phyloP scores from a whole-genome alignment of 1,140 invertebrate species.

The Samia ricini region DNA sequence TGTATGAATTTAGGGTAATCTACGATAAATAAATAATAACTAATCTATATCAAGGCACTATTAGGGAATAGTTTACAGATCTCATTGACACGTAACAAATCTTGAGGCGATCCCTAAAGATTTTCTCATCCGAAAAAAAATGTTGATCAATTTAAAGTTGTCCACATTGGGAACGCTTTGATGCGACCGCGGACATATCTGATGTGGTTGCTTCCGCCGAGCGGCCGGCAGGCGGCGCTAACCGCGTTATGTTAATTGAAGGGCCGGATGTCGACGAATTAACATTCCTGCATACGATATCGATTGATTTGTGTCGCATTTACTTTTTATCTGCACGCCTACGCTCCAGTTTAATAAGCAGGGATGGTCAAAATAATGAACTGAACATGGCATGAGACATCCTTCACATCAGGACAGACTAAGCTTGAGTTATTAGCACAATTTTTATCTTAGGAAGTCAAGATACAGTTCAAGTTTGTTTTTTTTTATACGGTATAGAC shows the following conservation, averaged over 20 bases:
- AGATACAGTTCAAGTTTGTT: no score
- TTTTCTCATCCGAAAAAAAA: not conserved
- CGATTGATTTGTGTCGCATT: not conserved
- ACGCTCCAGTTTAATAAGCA: not conserved
- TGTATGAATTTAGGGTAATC: no score
- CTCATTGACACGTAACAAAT: not conserved
- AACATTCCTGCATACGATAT: not conserved
- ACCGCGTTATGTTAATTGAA: not conserved
- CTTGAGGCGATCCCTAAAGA: not conserved
- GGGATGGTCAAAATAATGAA: no score
- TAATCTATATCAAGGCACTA: no score
- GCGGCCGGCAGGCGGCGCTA: not conserved
- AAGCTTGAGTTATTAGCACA: no score
- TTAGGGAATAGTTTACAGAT: not conserved
- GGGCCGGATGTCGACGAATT: not conserved
- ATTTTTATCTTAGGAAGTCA: no score
- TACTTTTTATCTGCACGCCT: not conserved
- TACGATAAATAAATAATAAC: no score
- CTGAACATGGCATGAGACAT: no score
- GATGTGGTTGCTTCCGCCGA: not conserved
- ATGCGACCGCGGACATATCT: not conserved
- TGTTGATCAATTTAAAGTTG: not conserved
- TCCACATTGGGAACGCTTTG: not conserved
- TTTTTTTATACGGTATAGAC: no score
- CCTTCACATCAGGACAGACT: no score